These are phyloP conservation scores for Hirudinaria manillensis DNA, from an alignment of 2,888 invertebrate genomes.

Conservation along the genomic window DNA sequence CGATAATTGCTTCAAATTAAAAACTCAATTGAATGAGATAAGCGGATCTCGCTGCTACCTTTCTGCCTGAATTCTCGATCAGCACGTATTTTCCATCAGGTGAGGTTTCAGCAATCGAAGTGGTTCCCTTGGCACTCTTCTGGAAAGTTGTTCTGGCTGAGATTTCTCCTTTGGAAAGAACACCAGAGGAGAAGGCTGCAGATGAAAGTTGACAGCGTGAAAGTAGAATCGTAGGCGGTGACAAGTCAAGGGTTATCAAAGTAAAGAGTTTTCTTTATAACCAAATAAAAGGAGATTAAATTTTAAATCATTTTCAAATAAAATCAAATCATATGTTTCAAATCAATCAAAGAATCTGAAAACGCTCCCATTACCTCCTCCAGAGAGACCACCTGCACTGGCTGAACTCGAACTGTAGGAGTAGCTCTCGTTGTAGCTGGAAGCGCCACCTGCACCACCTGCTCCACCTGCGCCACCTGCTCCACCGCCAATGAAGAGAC, in stretches of 20 bases:
- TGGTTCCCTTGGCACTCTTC: slow-evolving; percentile 35
- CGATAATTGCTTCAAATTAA: neutral
- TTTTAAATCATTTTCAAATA: too few species aligned
- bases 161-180: slow-evolving; percentile 52
- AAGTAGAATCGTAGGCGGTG: too few species aligned
- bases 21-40: neutral
- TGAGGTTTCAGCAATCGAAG: slow-evolving; percentile 48
- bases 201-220: neutral
- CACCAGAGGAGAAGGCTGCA: neutral
- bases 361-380: too few species aligned
- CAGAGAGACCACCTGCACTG: too few species aligned
- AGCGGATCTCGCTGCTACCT: slow-evolving; percentile 38
- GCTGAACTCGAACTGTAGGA: too few species aligned
- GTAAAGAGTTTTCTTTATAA: too few species aligned
- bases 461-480: neutral
- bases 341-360: too few species aligned
- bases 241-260: too few species aligned
- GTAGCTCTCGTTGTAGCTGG: neutral
- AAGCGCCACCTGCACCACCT: neutral
- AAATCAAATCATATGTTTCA: too few species aligned
- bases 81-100: slow-evolving; percentile 56
- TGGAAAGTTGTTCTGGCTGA: slow-evolving; percentile 58
- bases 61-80: slow-evolving; percentile 56
- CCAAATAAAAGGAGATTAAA: too few species aligned
- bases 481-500: neutral